phyloP scores from a whole-genome alignment of 2,888 invertebrate species.

The Sarcophaga carnaria region DNA sequence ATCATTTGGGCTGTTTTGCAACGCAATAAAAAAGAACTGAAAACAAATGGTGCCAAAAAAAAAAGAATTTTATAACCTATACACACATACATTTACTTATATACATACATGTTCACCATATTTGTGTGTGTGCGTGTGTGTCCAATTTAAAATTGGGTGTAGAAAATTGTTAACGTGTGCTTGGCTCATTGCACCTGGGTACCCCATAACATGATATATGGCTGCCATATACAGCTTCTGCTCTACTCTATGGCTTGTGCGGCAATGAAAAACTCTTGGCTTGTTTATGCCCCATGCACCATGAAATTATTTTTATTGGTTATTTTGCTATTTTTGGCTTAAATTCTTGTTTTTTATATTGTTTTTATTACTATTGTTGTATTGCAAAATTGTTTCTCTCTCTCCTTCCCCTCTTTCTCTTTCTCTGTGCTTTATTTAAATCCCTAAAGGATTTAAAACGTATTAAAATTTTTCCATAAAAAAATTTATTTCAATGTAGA shows the following conservation, averaged over 20 bases:
- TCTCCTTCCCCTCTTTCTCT: neutral
- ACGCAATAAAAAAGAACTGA: neutral
- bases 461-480: slow-evolving; percentile 52
- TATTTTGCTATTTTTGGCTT: neutral
- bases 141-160: slow-evolving; percentile 41
- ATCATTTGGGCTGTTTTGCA: neutral
- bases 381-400: no score
- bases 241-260: neutral
- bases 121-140: neutral
- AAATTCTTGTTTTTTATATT: neutral
- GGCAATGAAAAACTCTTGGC: no score
- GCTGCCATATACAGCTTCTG: slow-evolving; percentile 20
- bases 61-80: neutral
- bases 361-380: neutral
- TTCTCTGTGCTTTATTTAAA: slow-evolving; percentile 37
- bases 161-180: slow-evolving; percentile 65
- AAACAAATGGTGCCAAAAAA: neutral
- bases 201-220: slow-evolving; percentile 67
- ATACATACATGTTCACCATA: neutral
- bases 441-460: slow-evolving; percentile 63
- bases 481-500: slow-evolving; percentile 23
- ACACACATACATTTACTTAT: no score
- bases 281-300: neutral
- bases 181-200: slow-evolving; percentile 68
- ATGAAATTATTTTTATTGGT: slow-evolving; percentile 1